Conservation (phyloP, 2,797 vertebrate species). For the Acrocephalus scirpaceus region DNA sequence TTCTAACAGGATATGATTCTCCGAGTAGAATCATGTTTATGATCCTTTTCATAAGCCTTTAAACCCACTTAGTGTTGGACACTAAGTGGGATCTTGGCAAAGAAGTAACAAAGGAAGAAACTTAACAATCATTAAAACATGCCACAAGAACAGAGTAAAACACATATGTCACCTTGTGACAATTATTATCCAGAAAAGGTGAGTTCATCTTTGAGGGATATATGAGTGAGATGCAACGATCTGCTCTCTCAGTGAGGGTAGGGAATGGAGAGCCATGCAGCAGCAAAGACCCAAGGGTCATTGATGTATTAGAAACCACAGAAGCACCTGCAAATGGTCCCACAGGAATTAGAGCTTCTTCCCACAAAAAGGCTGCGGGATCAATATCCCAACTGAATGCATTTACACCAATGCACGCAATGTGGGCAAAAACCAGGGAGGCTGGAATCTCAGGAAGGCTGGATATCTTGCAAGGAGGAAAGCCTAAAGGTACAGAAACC, state of each 20-base stretch:
- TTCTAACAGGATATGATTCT: conserved; percentile 21
- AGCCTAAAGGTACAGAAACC: not conserved
- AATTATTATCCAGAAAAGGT: conserved; percentile 26
- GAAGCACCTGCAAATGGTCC: not conserved
- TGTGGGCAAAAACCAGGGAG: not conserved
- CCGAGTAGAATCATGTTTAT: not conserved
- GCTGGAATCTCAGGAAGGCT: not conserved
- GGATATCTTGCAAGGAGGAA: not conserved
- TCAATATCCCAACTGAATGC: not conserved
- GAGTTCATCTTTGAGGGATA: not conserved
- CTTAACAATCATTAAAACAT: conserved; percentile 44
- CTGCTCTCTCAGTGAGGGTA: not conserved
- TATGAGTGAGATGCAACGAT: not conserved
- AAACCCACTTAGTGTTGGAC: conserved; percentile 65
- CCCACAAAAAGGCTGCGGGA: not conserved
- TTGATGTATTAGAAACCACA: not conserved
- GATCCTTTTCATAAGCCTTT: conserved; percentile 54
- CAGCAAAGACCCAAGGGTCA: not conserved
- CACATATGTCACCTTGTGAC: not conserved
- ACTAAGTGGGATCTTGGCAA: conserved; percentile 30
- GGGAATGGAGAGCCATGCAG: not conserved
- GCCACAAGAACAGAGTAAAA: conserved; percentile 51
- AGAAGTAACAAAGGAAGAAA: conserved; percentile 22
- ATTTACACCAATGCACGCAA: accelerated
- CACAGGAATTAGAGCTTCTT: not conserved